These are phyloP conservation scores for Piprites chloris DNA, from an alignment of 2,113 vertebrate genomes.

Conservation along the genomic window DNA sequence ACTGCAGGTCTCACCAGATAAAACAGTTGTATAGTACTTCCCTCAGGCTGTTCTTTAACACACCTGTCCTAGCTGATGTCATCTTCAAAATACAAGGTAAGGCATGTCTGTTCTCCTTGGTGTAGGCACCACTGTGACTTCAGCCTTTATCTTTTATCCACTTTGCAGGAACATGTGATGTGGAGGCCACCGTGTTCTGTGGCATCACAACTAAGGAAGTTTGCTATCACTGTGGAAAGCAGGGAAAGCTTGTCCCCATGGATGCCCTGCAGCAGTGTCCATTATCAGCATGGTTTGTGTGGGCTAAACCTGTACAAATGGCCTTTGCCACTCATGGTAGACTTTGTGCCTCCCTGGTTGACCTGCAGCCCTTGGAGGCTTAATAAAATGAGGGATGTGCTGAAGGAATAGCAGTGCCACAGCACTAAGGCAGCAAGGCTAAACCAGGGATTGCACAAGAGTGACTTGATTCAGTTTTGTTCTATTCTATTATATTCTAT, in stretches of 20 bases:
- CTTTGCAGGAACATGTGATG: neutral
- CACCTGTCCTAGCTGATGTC: constrained; percentile 90
- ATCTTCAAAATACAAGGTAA: constrained; percentile 97
- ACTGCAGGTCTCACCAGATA: constrained; percentile 67
- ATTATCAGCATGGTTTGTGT: rapidly evolving
- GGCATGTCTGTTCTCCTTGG: neutral
- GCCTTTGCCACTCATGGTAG: rapidly evolving
- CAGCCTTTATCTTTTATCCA: neutral
- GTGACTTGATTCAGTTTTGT: neutral
- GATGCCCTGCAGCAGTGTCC: neutral
- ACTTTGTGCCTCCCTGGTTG: neutral
- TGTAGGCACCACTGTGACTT: rapidly evolving
- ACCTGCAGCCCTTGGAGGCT: rapidly evolving
- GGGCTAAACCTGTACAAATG: neutral
- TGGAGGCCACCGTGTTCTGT: rapidly evolving
- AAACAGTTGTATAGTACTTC: constrained; percentile 76
- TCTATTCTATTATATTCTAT: neutral
- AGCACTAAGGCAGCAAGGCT: neutral
- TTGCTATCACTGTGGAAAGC: neutral
- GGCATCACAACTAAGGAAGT: neutral
- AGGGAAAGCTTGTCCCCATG: neutral
- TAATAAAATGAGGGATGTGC: neutral
- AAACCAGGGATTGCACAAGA: neutral
- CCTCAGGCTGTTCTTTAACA: constrained; percentile 92
- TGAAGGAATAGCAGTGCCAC: neutral